Evolutionary conservation across 2,797 vertebrate genomes (phyloP), one percentile per base, ranked within the genome.

Genomic region (Gadopsis bispinosus): DNA sequence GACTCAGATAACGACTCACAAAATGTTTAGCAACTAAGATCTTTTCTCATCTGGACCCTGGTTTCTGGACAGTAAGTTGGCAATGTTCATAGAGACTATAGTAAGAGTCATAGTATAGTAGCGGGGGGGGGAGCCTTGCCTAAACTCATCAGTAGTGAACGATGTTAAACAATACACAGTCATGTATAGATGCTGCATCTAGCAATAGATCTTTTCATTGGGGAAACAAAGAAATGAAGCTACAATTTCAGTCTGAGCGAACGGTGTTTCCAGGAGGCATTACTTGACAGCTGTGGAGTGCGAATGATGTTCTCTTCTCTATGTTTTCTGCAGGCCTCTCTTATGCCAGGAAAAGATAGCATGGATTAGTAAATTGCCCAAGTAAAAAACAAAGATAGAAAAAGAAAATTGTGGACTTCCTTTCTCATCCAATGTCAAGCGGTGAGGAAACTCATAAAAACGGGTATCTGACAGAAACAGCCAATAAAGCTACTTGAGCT

Each of bases 401-500:
- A 54, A 69, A 66, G 12, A 58, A 63, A 73, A 85, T 60, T 47
- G 53, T 77, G 14, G 50, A 80, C 80, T 83, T 80, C 74, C 80
- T 87, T 80, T 85, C 81, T 72, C 84, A 81, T 82, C 81, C 68
- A 87, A 84, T 84, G 79, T 83, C 88, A 86, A 86, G 86, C 71
- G 0, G 80, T 12, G 86, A 87, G 84, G 79, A 79, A 55, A 85
- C 81, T 80, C 74, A 50, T 92, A 89, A 92, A 90, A 91, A 55
- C 2, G 33, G 10, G 66, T 75, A 78, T 91, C 79, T 89, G 75
- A 91, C 48, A 91, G 83, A 88, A 86, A 87, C 74, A 86, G 85
- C 84, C 83, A 87, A 91, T 91, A 90, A 93, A 92, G 90, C 66
- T 83, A 89, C 87, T 91, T 93, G 88, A 92, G 88, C 87, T 90